Evolutionary conservation across 2,797 vertebrate genomes (phyloP).

Genomic region (Podarcis lilfordi): DNA sequence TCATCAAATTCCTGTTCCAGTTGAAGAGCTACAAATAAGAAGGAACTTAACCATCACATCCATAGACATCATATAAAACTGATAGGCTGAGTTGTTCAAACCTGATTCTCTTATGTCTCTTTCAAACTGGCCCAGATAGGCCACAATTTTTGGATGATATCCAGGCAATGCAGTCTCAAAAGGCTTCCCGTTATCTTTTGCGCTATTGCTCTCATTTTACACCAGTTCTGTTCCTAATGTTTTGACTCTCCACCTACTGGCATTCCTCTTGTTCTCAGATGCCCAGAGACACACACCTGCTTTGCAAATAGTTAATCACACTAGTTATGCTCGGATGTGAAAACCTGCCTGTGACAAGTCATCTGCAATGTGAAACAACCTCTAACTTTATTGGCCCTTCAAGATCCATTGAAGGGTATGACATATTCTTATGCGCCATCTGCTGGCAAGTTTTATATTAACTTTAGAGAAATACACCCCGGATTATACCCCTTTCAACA

Average conservation of each 20-base stretch:
- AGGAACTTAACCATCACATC: neutral
- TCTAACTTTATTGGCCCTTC: neutral
- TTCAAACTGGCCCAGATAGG: neutral
- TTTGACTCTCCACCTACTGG: neutral
- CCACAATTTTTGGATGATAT: neutral
- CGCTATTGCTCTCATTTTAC: neutral
- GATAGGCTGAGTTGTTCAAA: neutral
- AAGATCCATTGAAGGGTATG: neutral
- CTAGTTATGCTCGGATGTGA: neutral
- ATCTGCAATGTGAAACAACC: neutral
- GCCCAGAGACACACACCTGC: neutral
- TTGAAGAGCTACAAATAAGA: neutral
- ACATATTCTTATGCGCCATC: constrained; percentile 2
- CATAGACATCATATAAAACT: neutral
- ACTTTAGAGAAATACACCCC: neutral
- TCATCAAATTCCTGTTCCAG: neutral
- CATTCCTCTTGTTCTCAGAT: neutral
- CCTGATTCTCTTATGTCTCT: neutral
- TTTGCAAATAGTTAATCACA: neutral
- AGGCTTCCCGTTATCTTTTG: neutral
- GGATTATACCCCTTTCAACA: neutral
- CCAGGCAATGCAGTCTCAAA: neutral
- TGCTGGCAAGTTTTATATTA: constrained; percentile 13
- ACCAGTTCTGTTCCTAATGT: neutral
- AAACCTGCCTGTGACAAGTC: neutral